Evolutionary conservation across 2,797 vertebrate genomes (phyloP).

Genomic region (Anguilla pacifica): DNA sequence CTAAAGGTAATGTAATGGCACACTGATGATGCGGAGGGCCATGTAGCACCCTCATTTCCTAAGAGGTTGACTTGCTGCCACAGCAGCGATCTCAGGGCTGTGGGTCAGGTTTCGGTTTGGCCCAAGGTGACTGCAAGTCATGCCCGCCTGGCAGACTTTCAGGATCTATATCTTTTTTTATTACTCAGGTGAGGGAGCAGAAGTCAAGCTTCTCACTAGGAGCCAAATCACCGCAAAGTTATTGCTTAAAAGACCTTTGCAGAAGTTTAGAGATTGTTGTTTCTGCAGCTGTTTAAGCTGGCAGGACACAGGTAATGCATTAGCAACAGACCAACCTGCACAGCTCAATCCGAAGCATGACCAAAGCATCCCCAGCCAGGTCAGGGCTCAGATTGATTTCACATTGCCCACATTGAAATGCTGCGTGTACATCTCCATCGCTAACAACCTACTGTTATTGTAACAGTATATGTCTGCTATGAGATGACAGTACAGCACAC

Average conservation of each 20-base stretch:
- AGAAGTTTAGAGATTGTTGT: slow-evolving; percentile 25
- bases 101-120: slow-evolving; percentile 50
- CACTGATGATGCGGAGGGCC: slow-evolving; percentile 35
- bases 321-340: slow-evolving; percentile 16
- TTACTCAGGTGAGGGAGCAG: slow-evolving; percentile 29
- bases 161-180: slow-evolving; percentile 24
- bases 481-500: neutral
- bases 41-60: slow-evolving; percentile 32
- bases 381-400: slow-evolving; percentile 32
- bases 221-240: slow-evolving; percentile 49
- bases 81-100: slow-evolving; percentile 24
- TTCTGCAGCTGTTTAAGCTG: slow-evolving; percentile 33
- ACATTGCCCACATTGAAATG: slow-evolving; percentile 4
- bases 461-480: neutral
- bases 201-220: slow-evolving; percentile 42
- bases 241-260: slow-evolving; percentile 41
- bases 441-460: neutral
- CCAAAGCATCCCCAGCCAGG: slow-evolving; percentile 25
- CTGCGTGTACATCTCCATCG: slow-evolving; percentile 19
- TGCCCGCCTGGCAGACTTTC: slow-evolving; percentile 53
- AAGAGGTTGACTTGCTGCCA: slow-evolving; percentile 8
- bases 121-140: slow-evolving; percentile 67
- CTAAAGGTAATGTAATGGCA: neutral
- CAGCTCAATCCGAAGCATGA: neutral
- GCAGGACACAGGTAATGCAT: slow-evolving; percentile 18